Evolutionary conservation across 1,140 invertebrate genomes (phyloP).

Genomic region (Theocolax elegans): DNA sequence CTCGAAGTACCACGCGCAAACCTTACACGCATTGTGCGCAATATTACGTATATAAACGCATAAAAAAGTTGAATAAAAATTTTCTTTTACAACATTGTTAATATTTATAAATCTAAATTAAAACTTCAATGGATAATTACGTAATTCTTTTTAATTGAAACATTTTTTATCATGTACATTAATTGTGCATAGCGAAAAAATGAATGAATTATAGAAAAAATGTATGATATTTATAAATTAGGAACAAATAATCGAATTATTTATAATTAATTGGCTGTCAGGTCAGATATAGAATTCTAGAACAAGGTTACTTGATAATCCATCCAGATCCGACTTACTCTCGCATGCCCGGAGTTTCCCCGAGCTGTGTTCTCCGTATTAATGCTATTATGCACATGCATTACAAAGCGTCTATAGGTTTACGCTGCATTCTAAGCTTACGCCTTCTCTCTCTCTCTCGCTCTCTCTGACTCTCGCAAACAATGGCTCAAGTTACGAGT

Average conservation of each 20-base stretch:
- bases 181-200: too few species aligned
- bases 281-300: not conserved
- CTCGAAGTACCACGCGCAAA: too few species aligned
- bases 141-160: too few species aligned
- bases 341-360: not conserved
- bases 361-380: slow-evolving; percentile 2
- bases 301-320: slow-evolving; percentile 22
- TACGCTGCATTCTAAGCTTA: not conserved
- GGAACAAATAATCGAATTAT: not conserved
- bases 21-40: too few species aligned
- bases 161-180: too few species aligned
- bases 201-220: too few species aligned
- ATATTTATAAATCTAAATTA: too few species aligned
- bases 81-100: too few species aligned
- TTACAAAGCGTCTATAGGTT: slow-evolving; percentile 14
- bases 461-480: not conserved
- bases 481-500: not conserved
- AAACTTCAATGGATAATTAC: too few species aligned
- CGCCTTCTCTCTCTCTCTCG: not conserved
- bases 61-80: too few species aligned
- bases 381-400: slow-evolving; percentile 22
- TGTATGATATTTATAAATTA: not conserved
- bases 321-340: slow-evolving; percentile 5
- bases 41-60: too few species aligned
- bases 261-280: not conserved